Percentiles rank a stretch among this genome's conserved stretches.
Conservation (phyloP, 2,113 vertebrate species). For the Mus musculus region GRCm39 chr19:24450001-24450500, state of each 20-base stretch:
- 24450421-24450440: slow-evolving; percentile 48
- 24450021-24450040: neutral
- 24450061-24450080: slow-evolving; percentile 5
- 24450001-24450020: neutral
- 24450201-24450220: slow-evolving; percentile 48
- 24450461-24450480: slow-evolving; percentile 1
- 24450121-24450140: slow-evolving; percentile 26
- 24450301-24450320: slow-evolving; percentile 15
- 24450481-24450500: neutral
- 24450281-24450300: slow-evolving; percentile 29
- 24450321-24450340: slow-evolving; percentile 42
- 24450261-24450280: slow-evolving; percentile 16
- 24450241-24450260: slow-evolving; percentile 46
- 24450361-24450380: neutral
- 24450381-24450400: slow-evolving; percentile 26
- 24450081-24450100: slow-evolving; percentile 33
- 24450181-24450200: slow-evolving; percentile 45
- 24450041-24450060: neutral
- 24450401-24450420: slow-evolving; percentile 19
- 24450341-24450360: slow-evolving; percentile 18
- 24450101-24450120: slow-evolving; percentile 38
- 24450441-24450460: slow-evolving; percentile 38
- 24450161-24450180: slow-evolving; percentile 25
- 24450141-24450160: neutral
- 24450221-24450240: slow-evolving; percentile 44